Evolutionary conservation across 1,140 invertebrate species (phyloP).

Genomic region (Drosophila seguyi): DNA sequence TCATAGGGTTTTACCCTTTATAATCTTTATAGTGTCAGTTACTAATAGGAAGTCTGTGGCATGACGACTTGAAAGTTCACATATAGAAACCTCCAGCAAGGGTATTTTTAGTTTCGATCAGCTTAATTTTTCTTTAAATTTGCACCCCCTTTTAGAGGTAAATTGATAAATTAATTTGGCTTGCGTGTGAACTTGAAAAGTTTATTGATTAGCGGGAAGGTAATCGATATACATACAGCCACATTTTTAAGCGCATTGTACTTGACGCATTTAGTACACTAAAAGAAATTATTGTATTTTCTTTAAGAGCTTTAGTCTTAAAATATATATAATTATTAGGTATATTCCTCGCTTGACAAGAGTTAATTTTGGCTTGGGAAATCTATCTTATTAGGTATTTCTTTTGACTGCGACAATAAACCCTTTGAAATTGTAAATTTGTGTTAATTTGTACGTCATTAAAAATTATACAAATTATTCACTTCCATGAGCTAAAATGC

Average conservation of each 20-base stretch:
- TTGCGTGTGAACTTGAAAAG: slow-evolving; percentile 71
- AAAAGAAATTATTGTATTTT: neutral
- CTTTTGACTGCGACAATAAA: no score
- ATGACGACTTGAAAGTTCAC: neutral
- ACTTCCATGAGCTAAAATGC: no score
- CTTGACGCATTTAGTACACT: slow-evolving; percentile 31
- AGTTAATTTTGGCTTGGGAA: no score
- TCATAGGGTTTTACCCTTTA: neutral
- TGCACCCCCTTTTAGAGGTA: neutral
- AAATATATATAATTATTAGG: neutral
- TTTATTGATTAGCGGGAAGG: slow-evolving; percentile 55
- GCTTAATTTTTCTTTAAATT: neutral
- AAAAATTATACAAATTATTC: neutral
- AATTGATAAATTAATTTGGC: slow-evolving; percentile 26
- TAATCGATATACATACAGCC: slow-evolving; percentile 18
- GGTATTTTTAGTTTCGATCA: neutral
- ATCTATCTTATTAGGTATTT: no score
- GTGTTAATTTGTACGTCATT: neutral
- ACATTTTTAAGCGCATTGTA: slow-evolving; percentile 2
- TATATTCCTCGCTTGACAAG: neutral
- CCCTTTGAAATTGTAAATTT: no score
- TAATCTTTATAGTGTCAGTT: neutral
- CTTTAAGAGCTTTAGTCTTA: neutral
- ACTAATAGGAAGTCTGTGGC: neutral
- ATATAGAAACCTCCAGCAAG: neutral